Evolutionary conservation across 1,140 invertebrate genomes (phyloP).

Genomic region (Campoletis sonorensis): DNA sequence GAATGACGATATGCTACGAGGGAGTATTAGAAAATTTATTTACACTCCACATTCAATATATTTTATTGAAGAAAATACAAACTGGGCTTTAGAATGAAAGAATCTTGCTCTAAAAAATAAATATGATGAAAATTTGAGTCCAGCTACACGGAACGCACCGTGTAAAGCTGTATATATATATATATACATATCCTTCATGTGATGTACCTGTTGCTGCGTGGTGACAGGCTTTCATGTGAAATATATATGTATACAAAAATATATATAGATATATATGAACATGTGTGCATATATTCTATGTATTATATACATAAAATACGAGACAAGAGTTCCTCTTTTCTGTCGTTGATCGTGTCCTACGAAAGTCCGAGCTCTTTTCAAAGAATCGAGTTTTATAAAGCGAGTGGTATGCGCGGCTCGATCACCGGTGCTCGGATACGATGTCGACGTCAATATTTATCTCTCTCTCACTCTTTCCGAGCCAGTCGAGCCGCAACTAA

Average conservation of each 20-base stretch:
- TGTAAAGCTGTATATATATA: neutral
- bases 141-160: neutral
- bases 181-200: neutral
- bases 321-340: neutral
- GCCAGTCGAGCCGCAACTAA: neutral
- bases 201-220: conserved; percentile 10
- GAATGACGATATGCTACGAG: too few relatives aligned
- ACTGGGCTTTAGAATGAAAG: too few relatives aligned
- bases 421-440: neutral
- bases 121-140: too few relatives aligned
- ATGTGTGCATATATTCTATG: too few relatives aligned
- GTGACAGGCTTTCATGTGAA: neutral
- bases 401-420: conserved; percentile 5
- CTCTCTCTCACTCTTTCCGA: neutral
- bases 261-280: neutral
- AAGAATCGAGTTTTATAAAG: conserved; percentile 10
- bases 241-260: neutral
- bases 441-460: conserved; percentile 6
- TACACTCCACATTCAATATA: too few relatives aligned
- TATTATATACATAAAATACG: neutral
- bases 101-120: too few relatives aligned
- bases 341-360: neutral
- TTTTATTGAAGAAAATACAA: too few relatives aligned
- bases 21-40: too few relatives aligned
- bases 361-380: neutral